Conservation (phyloP, 2,797 vertebrate genomes). For the Thunnus albacares region DNA sequence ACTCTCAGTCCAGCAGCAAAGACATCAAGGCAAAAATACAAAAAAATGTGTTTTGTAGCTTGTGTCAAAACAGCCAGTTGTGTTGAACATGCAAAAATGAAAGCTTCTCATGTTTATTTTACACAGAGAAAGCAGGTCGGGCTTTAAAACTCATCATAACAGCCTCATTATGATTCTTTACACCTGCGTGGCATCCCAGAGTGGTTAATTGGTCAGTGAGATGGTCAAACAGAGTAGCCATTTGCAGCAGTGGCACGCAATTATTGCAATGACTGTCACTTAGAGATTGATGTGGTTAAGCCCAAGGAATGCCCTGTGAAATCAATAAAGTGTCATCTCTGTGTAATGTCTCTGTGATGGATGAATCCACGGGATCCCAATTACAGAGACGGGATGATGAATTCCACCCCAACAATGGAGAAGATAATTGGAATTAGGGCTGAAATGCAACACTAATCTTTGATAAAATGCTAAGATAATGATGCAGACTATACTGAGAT, state of each 20-base stretch:
- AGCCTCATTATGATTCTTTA: conserved; percentile 68
- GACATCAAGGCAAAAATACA: conserved; percentile 2
- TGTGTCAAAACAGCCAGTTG: conserved; percentile 42
- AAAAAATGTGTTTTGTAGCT: conserved; percentile 23
- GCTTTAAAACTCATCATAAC: conserved; percentile 33
- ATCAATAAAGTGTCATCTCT: conserved; percentile 84
- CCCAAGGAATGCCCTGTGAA: conserved; percentile 71
- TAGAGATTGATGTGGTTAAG: conserved; percentile 78
- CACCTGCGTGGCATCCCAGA: conserved; percentile 58
- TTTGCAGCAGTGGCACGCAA: conserved; percentile 72
- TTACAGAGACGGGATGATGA: conserved; percentile 75
- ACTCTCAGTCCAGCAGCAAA: conserved; percentile 3
- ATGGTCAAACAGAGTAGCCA: conserved; percentile 73
- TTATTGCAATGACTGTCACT: conserved; percentile 75
- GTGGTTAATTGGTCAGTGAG: conserved; percentile 74
- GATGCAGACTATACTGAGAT: conserved; percentile 12
- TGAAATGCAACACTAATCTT: conserved; percentile 57
- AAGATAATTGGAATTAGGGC: conserved; percentile 72
- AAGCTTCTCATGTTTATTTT: conserved; percentile 32
- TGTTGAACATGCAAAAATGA: conserved; percentile 38
- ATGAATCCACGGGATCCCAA: conserved; percentile 80
- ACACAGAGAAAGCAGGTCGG: conserved; percentile 32
- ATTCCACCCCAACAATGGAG: conserved; percentile 69
- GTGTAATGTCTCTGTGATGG: conserved; percentile 75
- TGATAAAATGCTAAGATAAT: conserved; percentile 62